Evolutionary conservation across 2,888 invertebrate genomes (phyloP).

Genomic region (Trichogramma dendrolimi): DNA sequence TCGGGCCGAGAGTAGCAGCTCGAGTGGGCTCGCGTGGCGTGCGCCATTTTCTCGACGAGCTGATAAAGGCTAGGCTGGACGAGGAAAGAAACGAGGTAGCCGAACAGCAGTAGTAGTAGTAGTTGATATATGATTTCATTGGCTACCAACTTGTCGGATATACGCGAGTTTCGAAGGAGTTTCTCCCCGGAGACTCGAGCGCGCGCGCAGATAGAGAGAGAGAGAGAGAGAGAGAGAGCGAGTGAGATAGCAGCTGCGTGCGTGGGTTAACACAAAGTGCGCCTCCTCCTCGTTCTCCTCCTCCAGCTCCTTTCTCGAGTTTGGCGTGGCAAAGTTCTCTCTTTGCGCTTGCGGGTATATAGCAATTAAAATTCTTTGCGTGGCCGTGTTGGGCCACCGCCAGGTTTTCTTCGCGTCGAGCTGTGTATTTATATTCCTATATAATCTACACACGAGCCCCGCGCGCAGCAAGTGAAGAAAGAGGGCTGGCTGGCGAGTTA

Average conservation of each 20-base stretch:
- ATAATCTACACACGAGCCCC: not conserved
- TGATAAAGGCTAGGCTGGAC: not conserved
- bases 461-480: not conserved
- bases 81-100: slow-evolving; percentile 11
- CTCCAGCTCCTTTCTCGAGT: not conserved
- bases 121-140: slow-evolving; percentile 51
- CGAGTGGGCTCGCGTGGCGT: not conserved
- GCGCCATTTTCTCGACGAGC: slow-evolving; percentile 25
- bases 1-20: too few relatives aligned
- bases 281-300: slow-evolving; percentile 5
- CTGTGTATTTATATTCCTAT: too few relatives aligned
- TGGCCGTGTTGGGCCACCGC: slow-evolving; percentile 26
- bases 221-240: too few relatives aligned
- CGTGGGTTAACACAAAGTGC: not conserved
- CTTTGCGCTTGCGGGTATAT: slow-evolving; percentile 26
- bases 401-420: not conserved
- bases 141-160: slow-evolving; percentile 48
- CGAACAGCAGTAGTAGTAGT: slow-evolving; percentile 39
- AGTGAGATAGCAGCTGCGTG: too few relatives aligned
- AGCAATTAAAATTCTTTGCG: slow-evolving; percentile 48
- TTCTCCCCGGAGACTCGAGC: slow-evolving; percentile 34
- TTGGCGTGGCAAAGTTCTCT: slow-evolving; percentile 1
- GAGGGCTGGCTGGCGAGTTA: not conserved
- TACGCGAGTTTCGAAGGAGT: slow-evolving; percentile 23
- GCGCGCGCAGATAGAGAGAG: not conserved